Evolutionary conservation across 2,113 vertebrate genomes (phyloP), one percentile per base, ranked within the genome.

Genomic region (Rhipidura dahli): DNA sequence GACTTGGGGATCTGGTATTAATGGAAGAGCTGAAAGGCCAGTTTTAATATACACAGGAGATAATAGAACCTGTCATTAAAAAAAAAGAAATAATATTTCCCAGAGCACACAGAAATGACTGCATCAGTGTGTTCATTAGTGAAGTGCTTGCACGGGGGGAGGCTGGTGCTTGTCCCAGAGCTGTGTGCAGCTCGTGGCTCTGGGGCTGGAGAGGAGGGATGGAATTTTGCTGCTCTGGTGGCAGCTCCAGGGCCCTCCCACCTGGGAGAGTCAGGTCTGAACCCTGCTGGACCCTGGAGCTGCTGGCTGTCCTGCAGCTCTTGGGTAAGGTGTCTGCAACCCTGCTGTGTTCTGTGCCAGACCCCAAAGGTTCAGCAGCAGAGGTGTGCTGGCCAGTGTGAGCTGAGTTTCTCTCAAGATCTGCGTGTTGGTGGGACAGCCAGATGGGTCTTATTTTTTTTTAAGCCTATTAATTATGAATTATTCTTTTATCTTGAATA

Each of bases 11-110:
- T 87, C 87, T 89, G 73, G 9, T 56, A 51, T 65, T 93, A 89
- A 94, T 66, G 71, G 63, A 80, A 66, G 47, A 91, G 66, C 87
- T 69, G 82, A 90, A 93, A 85, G 90, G 71, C 68, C 39, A 21
- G 7, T 44, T 91, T 93, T 77, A 87, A 71, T 68, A 82, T 75
- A 89, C 30, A 51, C 8, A 64, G 64, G 40, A 84, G 65, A 90
- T 82, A 93, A 84, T 7, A 71, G 81, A 95, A 87, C 56, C 49
- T 79, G 84, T 82, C 87, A 70, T 73, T 81, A 51, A 54, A 54
- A 75, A n/a, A 15, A 10, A 11, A 37, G 53, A 21, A 59, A 49
- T 24, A 37, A 39, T 7, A 24, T 60, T n/a, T 93, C 39, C 28
- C 61, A 71, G 66, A 82, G 66, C 44, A 57, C 82, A 59, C 87